Evolutionary conservation across 2,113 vertebrate species (phyloP), one percentile per base, ranked within the genome.

Genomic region (human): DNA sequence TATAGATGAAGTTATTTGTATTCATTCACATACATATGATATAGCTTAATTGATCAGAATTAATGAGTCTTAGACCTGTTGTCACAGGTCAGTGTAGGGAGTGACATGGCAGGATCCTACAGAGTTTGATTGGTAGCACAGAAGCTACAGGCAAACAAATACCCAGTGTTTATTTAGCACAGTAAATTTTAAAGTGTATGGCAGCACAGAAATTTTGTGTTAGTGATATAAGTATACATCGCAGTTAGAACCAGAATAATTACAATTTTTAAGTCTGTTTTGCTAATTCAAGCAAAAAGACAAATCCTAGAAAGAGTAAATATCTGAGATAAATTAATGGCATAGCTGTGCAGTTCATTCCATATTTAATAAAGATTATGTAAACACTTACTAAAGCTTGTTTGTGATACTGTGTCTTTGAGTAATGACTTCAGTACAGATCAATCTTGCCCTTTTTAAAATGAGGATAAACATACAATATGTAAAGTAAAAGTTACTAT

Each of bases 301-400:
- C 45, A 83, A 70, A 76, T 84, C 78, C 59, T 88, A 87, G 22
- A 22, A 88, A 96, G 45, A 80, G 38, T 83, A 95, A 68, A 38
- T 82, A 57, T 81, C 55, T 70, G n/a, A 76, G 6, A 43, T 76
- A 90, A 97, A 92, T 88, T 83, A 70, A 84, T 93, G 22, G 55
- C 25, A 52, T 18, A 90, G 23, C 32, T 87, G 8, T 75, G 70
- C 4, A 38, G 23, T 25, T 76, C 9, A 61, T 91, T 93, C 13
- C 7, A n/a, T 93, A 8, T 90, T 91, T 88, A 93, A 35, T 87
- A 73, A 92, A 84, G 50, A 89, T 90, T 43, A 73, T 48, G 5
- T 89, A 76, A 78, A 59, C n/a, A 85, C 78, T 88, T 23, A 45
- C 61, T 16, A 89, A 22, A 59, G 32, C 27, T 8, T 85, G 4